Percentiles rank a stretch among this genome's conserved stretches.
phyloP scores from a whole-genome alignment of 2,797 vertebrate species.

The Phylloscopus collybita region DNA sequence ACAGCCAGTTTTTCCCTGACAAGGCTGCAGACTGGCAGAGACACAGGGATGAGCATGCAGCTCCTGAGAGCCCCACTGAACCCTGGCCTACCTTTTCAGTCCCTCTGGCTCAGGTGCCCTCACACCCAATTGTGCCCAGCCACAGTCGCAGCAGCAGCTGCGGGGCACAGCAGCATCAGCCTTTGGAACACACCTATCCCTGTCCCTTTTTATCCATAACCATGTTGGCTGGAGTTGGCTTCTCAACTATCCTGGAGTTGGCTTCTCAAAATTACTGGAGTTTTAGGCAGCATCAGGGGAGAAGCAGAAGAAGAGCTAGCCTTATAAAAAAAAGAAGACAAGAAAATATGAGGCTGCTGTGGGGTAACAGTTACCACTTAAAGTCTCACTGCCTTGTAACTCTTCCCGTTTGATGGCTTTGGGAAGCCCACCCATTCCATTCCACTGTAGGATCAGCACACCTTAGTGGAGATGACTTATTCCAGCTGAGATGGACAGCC shows the following conservation, averaged over 20 bases:
- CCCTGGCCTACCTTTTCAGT: background rate
- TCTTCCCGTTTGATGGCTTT: background rate
- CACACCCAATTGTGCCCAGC: background rate
- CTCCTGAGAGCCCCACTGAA: background rate
- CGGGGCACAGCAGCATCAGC: background rate
- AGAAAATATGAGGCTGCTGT: rapidly evolving
- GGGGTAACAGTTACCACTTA: background rate
- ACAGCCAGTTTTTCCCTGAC: rapidly evolving
- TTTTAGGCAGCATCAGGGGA: background rate
- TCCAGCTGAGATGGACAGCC: background rate
- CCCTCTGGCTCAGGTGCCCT: too few relatives aligned
- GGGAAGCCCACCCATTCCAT: background rate
- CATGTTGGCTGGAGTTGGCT: rapidly evolving
- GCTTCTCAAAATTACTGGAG: background rate
- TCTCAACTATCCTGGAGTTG: background rate
- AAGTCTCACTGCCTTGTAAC: background rate
- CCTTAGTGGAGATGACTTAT: background rate
- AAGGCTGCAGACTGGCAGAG: background rate
- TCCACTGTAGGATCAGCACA: background rate
- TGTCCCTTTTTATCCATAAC: background rate
- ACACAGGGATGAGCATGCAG: background rate
- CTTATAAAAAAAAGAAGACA: background rate
- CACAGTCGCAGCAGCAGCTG: rapidly evolving
- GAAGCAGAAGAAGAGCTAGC: background rate
- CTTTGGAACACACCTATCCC: background rate